Percentiles rank a stretch among this genome's conserved stretches.
Conservation (phyloP, 1,140 invertebrate species). For the Lordiphosa collinella region DNA sequence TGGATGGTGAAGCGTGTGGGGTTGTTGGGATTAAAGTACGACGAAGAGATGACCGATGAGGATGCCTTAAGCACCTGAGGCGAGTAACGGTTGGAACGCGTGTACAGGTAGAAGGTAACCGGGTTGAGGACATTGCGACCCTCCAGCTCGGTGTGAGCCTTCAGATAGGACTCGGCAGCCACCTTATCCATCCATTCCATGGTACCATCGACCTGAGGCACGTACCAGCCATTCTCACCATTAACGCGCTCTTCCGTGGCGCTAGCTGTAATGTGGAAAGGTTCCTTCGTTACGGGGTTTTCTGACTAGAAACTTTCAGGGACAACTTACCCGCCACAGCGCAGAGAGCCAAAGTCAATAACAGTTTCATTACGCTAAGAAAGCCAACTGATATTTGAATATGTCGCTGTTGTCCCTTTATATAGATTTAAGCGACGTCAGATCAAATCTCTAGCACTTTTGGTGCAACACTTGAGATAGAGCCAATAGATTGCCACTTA, state of each 20-base stretch:
- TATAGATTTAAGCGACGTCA: slow-evolving; percentile 17
- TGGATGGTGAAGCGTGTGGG: slow-evolving; percentile 75
- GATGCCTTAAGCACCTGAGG: slow-evolving; percentile 51
- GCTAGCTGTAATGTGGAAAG: slow-evolving; percentile 18
- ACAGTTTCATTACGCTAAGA: slow-evolving; percentile 50
- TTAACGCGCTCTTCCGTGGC: slow-evolving; percentile 50
- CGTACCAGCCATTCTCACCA: slow-evolving; percentile 66
- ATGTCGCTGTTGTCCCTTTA: slow-evolving; percentile 22
- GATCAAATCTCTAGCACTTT: slow-evolving; percentile 38
- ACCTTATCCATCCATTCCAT: slow-evolving; percentile 61
- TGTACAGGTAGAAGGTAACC: slow-evolving; percentile 74
- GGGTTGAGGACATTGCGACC: slow-evolving; percentile 44
- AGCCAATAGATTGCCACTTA: slow-evolving; percentile 40
- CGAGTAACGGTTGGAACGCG: slow-evolving; percentile 40
- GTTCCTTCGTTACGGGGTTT: not conserved
- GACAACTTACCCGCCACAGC: slow-evolving; percentile 48
- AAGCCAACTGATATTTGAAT: slow-evolving; percentile 29
- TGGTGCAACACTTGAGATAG: slow-evolving; percentile 51
- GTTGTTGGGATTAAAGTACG: slow-evolving; percentile 60
- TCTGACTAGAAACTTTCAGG: not conserved
- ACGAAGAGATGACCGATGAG: slow-evolving; percentile 34
- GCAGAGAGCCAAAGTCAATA: slow-evolving; percentile 47
- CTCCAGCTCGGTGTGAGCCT: slow-evolving; percentile 12
- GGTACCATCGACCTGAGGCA: slow-evolving; percentile 55
- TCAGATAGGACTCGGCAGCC: slow-evolving; percentile 47